Conservation (phyloP, 2,113 vertebrate species). For the Coturnix japonica region DNA sequence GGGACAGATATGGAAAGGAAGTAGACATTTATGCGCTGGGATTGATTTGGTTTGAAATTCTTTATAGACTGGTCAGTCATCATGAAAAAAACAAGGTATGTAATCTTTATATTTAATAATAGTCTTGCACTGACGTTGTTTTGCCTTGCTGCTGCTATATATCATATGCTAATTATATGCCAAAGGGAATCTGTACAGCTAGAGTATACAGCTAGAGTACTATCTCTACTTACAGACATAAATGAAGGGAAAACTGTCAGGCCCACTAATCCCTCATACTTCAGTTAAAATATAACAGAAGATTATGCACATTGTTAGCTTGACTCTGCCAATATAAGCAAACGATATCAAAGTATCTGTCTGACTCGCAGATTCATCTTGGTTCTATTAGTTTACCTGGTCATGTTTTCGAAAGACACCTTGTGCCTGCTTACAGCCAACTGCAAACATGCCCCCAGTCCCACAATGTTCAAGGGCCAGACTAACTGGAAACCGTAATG, state of each 20-base stretch:
- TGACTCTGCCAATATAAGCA: background rate
- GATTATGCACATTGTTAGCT: background rate
- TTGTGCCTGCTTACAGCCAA: background rate
- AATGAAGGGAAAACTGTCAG: background rate
- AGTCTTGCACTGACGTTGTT: background rate
- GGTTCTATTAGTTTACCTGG: background rate
- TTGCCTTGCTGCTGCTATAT: background rate
- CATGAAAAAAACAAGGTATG: conserved; percentile 9
- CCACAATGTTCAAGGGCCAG: rapidly evolving
- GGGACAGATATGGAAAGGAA: conserved; percentile 73
- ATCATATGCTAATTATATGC: background rate
- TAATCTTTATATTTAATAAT: background rate
- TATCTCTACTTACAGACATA: background rate
- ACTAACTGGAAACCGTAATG: background rate
- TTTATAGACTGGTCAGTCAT: background rate
- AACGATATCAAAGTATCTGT: background rate
- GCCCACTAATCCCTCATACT: background rate
- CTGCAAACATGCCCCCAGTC: background rate
- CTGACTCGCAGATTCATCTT: background rate
- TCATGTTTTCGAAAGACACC: background rate
- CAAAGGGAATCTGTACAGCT: background rate
- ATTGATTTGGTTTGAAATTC: conserved; percentile 87
- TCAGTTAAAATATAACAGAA: background rate
- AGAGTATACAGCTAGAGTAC: background rate
- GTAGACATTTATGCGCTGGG: conserved; percentile 91